Conservation (phyloP, 2,113 vertebrate species). For the Hippocampus comes region DNA sequence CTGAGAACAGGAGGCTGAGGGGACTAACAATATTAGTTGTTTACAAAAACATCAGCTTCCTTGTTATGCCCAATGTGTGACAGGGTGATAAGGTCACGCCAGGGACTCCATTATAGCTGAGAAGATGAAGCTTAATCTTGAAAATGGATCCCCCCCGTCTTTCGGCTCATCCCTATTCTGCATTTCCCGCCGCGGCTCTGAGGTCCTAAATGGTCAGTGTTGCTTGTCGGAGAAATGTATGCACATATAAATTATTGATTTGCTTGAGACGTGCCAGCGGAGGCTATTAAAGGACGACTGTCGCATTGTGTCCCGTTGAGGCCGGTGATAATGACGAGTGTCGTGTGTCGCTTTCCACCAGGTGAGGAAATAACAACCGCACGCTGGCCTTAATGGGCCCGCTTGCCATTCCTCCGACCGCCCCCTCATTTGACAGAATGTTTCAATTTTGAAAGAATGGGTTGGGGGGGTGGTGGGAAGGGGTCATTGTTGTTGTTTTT, state of each 20-base stretch:
- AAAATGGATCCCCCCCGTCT: conserved; percentile 40
- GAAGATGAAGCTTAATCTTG: conserved; percentile 48
- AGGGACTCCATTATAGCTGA: conserved; percentile 59
- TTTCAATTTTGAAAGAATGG: conserved; percentile 66
- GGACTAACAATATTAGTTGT: conserved; percentile 63
- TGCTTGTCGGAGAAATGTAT: background rate
- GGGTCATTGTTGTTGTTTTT: background rate
- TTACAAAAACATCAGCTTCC: conserved; percentile 61
- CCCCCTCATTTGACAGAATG: conserved; percentile 64
- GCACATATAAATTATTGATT: conserved; percentile 1
- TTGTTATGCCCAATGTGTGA: conserved; percentile 58
- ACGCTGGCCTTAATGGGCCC: conserved; percentile 38
- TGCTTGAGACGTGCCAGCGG: background rate
- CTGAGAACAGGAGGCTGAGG: conserved; percentile 53
- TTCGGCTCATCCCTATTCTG: conserved; percentile 11
- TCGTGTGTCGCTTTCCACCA: conserved; percentile 27
- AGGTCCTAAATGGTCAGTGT: background rate
- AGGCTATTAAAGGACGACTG: background rate
- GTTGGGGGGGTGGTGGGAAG: too few species aligned
- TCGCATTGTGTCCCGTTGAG: background rate
- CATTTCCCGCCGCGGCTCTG: conserved; percentile 10
- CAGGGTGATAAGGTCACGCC: conserved; percentile 63
- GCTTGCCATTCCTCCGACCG: conserved; percentile 15
- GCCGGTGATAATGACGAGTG: background rate
- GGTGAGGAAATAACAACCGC: conserved; percentile 54